Evolutionary conservation across 2,888 invertebrate genomes (phyloP), one percentile per base, ranked within the genome.

Genomic region (Toxonevra muliebris): DNA sequence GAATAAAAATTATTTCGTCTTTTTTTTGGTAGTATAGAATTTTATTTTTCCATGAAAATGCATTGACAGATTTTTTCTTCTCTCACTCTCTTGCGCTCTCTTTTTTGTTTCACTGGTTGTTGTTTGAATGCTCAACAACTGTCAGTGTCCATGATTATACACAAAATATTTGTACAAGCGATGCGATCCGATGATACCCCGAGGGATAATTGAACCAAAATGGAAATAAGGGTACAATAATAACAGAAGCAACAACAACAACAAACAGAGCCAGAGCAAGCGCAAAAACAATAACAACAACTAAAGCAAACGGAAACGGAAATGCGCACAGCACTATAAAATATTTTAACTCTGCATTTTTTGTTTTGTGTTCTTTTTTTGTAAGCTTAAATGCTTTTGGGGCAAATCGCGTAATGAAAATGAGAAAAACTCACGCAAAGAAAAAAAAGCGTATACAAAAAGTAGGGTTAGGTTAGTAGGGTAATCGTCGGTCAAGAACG

Each of bases 21-120:
- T 50, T 30, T 40, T 15, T 48, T 30, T 40, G 17, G 30, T 12
- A 20, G n/a, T 50, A n/a, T n/a, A 45, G 12, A 17, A 57, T 40
- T 64, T 57, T 58, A 48, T 48, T 58, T 58, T 55, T 43, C 15
- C 64, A 30, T 55, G 53, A 57, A 64, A 64, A 57, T 64, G 12
- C 65, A 65, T 59, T 65, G 65, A 65, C 65, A 52, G 43, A 59
- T 20, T 64, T 55, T 57, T 3, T 55, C 57, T 57, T 17, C 19
- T 53, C 15, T 17, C 12, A 53, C 15, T 53, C 17, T 17, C 53
- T 53, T 17, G 17, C 8, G 12, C 48, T 48, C 48, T 30, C 30
- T 30, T 30, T 30, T 15, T 48, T 48, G 2, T 48, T 12, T 15
- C 2, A 48, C 15, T 48, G 2, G 15, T 48, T 48, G 48, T 48